Percentiles rank a stretch among this genome's conserved stretches.
Conservation (phyloP, 2,797 vertebrate genomes). For the Manis pentadactyla region DNA sequence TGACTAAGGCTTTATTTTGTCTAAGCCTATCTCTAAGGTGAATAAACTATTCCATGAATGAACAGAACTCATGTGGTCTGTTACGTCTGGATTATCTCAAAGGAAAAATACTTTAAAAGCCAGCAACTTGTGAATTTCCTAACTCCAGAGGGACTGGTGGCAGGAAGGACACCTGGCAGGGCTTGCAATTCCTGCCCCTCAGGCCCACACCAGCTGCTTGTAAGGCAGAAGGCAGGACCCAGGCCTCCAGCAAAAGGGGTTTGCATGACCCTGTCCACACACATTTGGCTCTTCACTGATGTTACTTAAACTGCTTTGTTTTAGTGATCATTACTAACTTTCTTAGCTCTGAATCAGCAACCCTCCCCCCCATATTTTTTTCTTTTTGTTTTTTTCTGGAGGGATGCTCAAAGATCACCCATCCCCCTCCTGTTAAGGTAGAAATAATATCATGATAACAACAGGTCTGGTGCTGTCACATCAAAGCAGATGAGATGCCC, state of each 20-base stretch:
- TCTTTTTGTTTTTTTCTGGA: neutral
- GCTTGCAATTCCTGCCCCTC: fast-evolving
- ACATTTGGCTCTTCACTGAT: neutral
- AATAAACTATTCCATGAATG: constrained; percentile 32
- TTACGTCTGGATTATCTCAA: constrained; percentile 27
- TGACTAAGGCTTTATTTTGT: constrained; percentile 70
- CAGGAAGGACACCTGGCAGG: neutral
- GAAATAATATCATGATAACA: neutral
- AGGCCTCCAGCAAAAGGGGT: neutral
- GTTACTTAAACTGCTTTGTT: neutral
- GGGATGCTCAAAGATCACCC: neutral
- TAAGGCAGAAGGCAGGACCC: too few species aligned
- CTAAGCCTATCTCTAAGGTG: constrained; percentile 56
- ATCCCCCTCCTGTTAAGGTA: neutral
- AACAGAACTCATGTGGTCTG: constrained; percentile 47
- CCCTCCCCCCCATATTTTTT: fast-evolving
- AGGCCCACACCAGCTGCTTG: fast-evolving
- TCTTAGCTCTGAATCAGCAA: neutral
- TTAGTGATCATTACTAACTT: neutral
- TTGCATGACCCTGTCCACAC: neutral
- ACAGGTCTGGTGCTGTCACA: neutral
- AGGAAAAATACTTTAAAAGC: constrained; percentile 36
- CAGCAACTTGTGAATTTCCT: neutral
- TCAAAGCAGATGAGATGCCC: neutral
- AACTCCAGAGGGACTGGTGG: neutral